Percentiles rank a stretch among this genome's conserved stretches.
These are phyloP conservation scores for Porites cylindrica DNA, from an alignment of 92 coral and sea anemone genomes.

Conservation along the genomic window DNA sequence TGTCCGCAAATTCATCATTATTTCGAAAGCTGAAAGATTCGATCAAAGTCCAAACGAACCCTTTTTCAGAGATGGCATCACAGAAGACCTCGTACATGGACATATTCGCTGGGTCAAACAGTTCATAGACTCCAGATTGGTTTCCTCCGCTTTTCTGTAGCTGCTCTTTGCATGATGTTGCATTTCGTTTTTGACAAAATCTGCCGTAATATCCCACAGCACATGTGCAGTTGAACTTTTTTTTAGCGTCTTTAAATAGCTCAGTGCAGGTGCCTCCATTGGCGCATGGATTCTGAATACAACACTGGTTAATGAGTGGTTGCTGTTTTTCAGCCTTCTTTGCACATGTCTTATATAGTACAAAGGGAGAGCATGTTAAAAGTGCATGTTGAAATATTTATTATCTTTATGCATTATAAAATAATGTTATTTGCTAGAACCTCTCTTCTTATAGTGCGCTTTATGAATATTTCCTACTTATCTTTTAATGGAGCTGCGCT, in stretches of 20 bases:
- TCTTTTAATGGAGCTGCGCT: too few relatives aligned
- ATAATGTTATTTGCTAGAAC: too few relatives aligned
- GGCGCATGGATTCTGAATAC: conserved; percentile 34
- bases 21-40: conserved; percentile 56
- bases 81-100: conserved; percentile 24
- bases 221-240: conserved; percentile 60
- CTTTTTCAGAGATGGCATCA: conserved; percentile 49
- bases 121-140: conserved; percentile 10
- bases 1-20: conserved; percentile 9
- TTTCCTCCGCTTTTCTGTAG: neutral
- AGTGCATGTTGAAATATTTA: too few relatives aligned
- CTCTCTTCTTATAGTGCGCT: too few relatives aligned
- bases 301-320: conserved; percentile 58
- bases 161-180: conserved; percentile 5
- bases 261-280: conserved; percentile 68
- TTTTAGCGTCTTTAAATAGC: conserved; percentile 54
- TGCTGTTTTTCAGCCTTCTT: neutral
- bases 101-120: conserved; percentile 12
- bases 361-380: too few relatives aligned
- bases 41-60: conserved; percentile 63
- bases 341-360: neutral
- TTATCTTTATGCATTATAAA: too few relatives aligned
- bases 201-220: conserved; percentile 32
- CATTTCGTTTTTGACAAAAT: conserved; percentile 23
- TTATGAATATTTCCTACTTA: too few relatives aligned